Evolutionary conservation across 2,797 vertebrate species (phyloP).

Genomic region (Acrocephalus scirpaceus): DNA sequence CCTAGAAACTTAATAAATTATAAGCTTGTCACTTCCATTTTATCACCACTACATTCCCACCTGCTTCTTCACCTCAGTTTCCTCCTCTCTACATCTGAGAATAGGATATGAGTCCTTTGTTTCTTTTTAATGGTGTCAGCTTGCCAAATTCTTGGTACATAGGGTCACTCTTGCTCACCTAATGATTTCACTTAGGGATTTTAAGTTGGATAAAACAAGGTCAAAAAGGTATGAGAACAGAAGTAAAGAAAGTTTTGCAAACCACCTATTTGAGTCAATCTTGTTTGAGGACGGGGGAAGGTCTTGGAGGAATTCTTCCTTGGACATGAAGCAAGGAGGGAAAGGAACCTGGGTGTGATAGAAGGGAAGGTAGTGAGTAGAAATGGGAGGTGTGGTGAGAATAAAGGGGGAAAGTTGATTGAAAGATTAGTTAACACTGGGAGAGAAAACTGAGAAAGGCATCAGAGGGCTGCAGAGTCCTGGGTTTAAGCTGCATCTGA

Average conservation of each 20-base stretch:
- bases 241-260: not conserved
- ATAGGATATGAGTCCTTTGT: not conserved
- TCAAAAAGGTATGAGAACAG: not conserved
- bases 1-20: constrained; percentile 20
- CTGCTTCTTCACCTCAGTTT: not conserved
- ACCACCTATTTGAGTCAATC: not conserved
- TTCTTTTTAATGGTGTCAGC: not conserved
- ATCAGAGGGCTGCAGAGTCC: not conserved
- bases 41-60: not conserved
- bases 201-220: not conserved
- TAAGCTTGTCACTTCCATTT: constrained; percentile 27
- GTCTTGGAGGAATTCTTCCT: not conserved
- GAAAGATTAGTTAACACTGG: not conserved
- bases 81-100: not conserved
- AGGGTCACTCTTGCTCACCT: not conserved
- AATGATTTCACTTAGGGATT: not conserved
- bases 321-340: not conserved
- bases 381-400: not conserved
- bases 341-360: not conserved
- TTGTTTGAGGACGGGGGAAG: not conserved
- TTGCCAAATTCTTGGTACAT: not conserved
- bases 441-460: not conserved
- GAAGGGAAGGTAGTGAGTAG: not conserved
- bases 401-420: not conserved
- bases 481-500: not conserved